Conservation (phyloP, 2,113 vertebrate species). For the Harpagus bidentatus region DNA sequence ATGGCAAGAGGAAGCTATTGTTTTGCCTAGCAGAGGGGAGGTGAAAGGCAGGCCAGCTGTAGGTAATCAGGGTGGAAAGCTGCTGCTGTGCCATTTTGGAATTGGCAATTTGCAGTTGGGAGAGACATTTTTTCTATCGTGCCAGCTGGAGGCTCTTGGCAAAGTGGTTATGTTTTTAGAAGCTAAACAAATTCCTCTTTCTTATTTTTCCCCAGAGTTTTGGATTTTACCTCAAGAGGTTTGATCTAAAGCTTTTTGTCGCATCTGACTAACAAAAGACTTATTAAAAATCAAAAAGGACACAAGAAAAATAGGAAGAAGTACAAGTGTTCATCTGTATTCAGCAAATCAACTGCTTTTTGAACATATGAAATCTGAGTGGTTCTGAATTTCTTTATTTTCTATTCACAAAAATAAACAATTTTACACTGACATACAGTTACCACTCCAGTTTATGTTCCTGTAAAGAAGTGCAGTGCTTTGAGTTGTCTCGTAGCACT, state of each 20-base stretch:
- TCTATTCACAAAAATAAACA: not conserved
- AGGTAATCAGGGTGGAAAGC: conserved; percentile 8
- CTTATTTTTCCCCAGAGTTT: conserved; percentile 7
- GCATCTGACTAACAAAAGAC: not conserved
- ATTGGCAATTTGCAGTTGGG: not conserved
- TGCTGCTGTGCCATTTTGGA: conserved; percentile 7
- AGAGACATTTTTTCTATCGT: not conserved
- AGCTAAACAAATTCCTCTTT: conserved; percentile 40
- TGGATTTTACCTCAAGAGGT: conserved; percentile 6
- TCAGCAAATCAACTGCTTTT: conserved; percentile 4
- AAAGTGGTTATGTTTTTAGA: conserved; percentile 7
- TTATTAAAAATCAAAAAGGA: conserved; percentile 17
- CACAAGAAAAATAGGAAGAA: not conserved
- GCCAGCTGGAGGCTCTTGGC: conserved; percentile 48
- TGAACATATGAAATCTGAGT: not conserved
- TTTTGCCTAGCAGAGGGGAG: not conserved
- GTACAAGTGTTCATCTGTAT: not conserved
- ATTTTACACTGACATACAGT: not conserved
- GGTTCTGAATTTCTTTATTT: conserved; percentile 11
- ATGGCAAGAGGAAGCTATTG: not conserved
- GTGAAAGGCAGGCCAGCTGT: conserved; percentile 7
- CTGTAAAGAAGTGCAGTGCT: not conserved
- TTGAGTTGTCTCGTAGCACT: not conserved
- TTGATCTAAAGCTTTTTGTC: not conserved
- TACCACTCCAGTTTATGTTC: not conserved